Base-by-base conservation (phyloP, 2,797 vertebrate species). In the Scleropages formosus region DNA sequence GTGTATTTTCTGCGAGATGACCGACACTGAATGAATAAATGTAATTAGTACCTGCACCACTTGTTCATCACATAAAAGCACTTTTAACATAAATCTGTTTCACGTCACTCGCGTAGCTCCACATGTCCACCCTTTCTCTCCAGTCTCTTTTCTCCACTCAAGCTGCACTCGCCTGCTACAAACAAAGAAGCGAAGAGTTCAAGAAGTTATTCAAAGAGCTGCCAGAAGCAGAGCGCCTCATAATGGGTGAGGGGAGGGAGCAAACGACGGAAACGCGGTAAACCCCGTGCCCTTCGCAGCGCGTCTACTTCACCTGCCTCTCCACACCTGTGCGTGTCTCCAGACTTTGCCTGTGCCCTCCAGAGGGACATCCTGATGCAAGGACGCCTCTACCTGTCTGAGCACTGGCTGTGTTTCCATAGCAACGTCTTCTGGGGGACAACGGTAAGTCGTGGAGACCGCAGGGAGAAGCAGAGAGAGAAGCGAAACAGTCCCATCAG, bases 391-490 rank as follows among this genome's bases (percentile, higher is more conserved):
- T 99, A 95, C 85, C 90, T 98, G 78, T 92, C 96, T 26, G 94
- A 98, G 87, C 95, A 94, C 85, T 95, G 91, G 88, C 85, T 99
- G 67, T 97, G 95, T 89, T 98, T 98, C 92, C 91, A 98, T 92
- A 98, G 96, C 91, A 94, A 96, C 84, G 95, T 98, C 80, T 98
- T 99, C 84, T 86, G 96, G 90, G 93, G 96, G 78, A 97, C 96
- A 3, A 94, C 94, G 85, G 95, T 96, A 92, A 94, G 24, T 16
- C 4, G 12, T 15, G 18, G 56, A 60, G 46, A 44, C 9, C 22
- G 15, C 24, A 46, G 22, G 22, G 13, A 4, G 1, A 8, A 15
- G 39, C 27, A n/a, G 51, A 46, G 44, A 11, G n/a, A 9, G 0
- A 0, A 8, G 49, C 71, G 15, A 15, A 8, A 56, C 16, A 26